Evolutionary conservation across 2,797 vertebrate species (phyloP), one percentile per base, ranked within the genome.

Genomic region (Pempheris klunzingeri): DNA sequence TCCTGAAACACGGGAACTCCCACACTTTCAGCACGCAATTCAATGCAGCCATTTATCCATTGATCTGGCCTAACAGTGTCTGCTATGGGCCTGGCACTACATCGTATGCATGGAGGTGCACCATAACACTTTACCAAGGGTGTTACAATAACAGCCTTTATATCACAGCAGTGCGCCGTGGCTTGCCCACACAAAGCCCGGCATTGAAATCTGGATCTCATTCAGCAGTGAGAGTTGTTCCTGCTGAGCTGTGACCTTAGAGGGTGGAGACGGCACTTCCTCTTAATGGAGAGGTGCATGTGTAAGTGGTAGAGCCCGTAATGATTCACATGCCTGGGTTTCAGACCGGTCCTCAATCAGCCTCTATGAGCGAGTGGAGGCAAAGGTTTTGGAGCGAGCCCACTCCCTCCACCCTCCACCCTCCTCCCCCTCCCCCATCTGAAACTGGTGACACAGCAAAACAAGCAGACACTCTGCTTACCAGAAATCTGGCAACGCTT

Each of bases 401-500:
- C 44, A 46, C 59, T n/a, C n/a, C n/a, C n/a, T n/a, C n/a, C n/a
- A n/a, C 9, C n/a, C 0, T 43, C 53, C 11, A 10, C 3, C 28
- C 50, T 53, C 10, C 1, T 12, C 15, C 12, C 6, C 34, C 30
- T 10, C 30, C 34, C 12, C 28, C 2, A 26, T 79, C 73, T 80
- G 38, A 90, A 92, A 93, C 44, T 84, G 88, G 88, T 93, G 92
- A 91, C 89, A 87, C 85, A 87, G 90, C 91, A 90, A 92, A 93
- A 93, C 86, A 92, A 89, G 89, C 88, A 88, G 87, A 89, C 85
- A 85, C 85, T 90, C 77, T 54, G 83, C 87, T 84, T 84, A 82
- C 82, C 86, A 88, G 82, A 91, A 92, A 93, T 92, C 92, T 93
- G 93, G 93, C 88, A 92, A 87, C 53, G 74, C 83, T 93, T 90